Percentiles rank a stretch among this genome's conserved stretches.
Evolutionary conservation across 2,797 vertebrate genomes (phyloP).

Genomic region (Poeciliopsis gracilis): DNA sequence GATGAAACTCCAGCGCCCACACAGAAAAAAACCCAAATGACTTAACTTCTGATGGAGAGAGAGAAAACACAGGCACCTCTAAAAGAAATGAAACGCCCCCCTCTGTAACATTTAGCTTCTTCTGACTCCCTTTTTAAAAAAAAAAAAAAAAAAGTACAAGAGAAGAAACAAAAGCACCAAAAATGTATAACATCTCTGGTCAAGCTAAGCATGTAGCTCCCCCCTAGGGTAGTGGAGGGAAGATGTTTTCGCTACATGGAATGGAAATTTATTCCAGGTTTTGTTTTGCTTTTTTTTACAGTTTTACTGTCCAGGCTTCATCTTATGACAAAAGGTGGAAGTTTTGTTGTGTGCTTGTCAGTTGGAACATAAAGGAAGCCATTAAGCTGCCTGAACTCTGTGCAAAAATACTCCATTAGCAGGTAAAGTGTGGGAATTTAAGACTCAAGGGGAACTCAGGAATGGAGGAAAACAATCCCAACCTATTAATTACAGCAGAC

Average conservation of each 20-base stretch:
- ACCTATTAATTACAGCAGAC: slow-evolving; percentile 17
- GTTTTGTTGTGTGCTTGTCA: slow-evolving; percentile 63
- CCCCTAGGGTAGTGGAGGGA: slow-evolving; percentile 9
- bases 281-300: background rate
- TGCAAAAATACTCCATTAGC: slow-evolving; percentile 86
- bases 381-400: slow-evolving; percentile 89
- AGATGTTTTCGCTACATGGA: slow-evolving; percentile 44
- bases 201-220: slow-evolving; percentile 29
- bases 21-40: slow-evolving; percentile 48
- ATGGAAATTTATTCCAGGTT: slow-evolving; percentile 67
- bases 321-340: slow-evolving; percentile 34
- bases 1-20: slow-evolving; percentile 11
- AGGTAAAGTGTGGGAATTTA: slow-evolving; percentile 33
- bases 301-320: slow-evolving; percentile 15
- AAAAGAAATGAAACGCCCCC: slow-evolving; percentile 43
- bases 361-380: slow-evolving; percentile 75
- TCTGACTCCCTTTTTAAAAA: slow-evolving; percentile 54
- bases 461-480: slow-evolving; percentile 62
- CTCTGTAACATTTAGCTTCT: slow-evolving; percentile 74
- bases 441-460: slow-evolving; percentile 46
- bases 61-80: slow-evolving; percentile 69
- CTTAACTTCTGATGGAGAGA: slow-evolving; percentile 47
- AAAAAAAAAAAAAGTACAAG: slow-evolving; percentile 55
- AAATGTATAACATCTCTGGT: slow-evolving; percentile 71
- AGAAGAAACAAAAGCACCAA: slow-evolving; percentile 83